Conservation (phyloP, 92 coral and sea anemone species). For the Heteractis magnifica region DNA sequence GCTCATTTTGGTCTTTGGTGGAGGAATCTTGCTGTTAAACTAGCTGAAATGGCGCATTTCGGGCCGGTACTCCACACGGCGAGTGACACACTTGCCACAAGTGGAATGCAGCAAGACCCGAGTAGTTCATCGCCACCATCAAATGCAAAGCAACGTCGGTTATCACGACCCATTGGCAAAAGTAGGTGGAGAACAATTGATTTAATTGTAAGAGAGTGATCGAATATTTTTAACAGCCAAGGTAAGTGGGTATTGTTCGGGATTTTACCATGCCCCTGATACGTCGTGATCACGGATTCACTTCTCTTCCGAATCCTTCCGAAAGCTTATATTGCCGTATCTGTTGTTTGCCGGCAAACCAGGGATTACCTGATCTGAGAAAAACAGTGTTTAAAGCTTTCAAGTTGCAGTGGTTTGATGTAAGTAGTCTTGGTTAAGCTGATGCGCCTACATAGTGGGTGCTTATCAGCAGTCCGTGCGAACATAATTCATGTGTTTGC, state of each 20-base stretch:
- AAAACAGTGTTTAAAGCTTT: neutral
- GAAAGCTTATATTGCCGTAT: neutral
- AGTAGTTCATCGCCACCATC: neutral
- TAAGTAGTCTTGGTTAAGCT: neutral
- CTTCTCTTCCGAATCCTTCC: neutral
- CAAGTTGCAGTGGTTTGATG: neutral
- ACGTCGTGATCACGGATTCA: too few species aligned
- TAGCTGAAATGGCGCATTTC: conserved; percentile 17
- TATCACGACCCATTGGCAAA: neutral
- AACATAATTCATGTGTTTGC: neutral
- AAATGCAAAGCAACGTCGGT: conserved; percentile 5
- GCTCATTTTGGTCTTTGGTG: conserved; percentile 1
- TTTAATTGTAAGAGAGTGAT: neutral
- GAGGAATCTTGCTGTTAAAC: conserved; percentile 6
- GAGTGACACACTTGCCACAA: conserved; percentile 13
- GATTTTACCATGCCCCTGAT: too few species aligned
- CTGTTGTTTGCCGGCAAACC: neutral
- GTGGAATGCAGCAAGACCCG: conserved; percentile 24
- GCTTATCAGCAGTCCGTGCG: neutral
- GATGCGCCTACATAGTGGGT: neutral
- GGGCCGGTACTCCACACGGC: conserved; percentile 15
- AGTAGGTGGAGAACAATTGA: neutral
- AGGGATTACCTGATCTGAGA: neutral
- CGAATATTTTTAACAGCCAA: neutral
- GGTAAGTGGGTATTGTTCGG: neutral